Conservation (phyloP, 2,797 vertebrate species). For the Parambassis ranga region DNA sequence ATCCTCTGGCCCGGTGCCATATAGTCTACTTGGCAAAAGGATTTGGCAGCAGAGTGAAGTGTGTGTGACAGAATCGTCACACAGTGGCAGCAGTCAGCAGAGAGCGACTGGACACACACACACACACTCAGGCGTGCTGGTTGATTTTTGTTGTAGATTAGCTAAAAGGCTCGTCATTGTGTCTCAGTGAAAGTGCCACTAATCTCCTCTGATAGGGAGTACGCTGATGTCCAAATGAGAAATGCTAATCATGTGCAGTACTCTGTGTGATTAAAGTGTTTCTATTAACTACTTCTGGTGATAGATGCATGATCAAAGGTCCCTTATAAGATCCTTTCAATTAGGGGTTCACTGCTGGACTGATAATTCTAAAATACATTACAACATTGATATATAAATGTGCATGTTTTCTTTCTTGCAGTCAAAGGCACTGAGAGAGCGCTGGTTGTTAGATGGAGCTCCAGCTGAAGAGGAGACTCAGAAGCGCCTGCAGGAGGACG, state of each 20-base stretch:
- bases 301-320: conserved; percentile 13
- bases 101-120: conserved; percentile 1
- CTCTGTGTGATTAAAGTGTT: not conserved
- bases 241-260: not conserved
- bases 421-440: conserved; percentile 94
- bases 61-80: conserved; percentile 37
- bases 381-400: too few relatives aligned
- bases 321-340: not conserved
- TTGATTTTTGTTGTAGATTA: conserved; percentile 22
- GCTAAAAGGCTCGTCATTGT: conserved; percentile 5
- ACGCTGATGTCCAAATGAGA: not conserved
- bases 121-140: too few relatives aligned
- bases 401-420: conserved; percentile 48
- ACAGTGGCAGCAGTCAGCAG: conserved; percentile 37
- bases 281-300: conserved; percentile 21
- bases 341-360: too few relatives aligned
- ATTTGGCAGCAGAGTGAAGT: conserved; percentile 34
- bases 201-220: conserved; percentile 21
- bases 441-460: conserved; percentile 94
- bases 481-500: conserved; percentile 90
- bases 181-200: conserved; percentile 13
- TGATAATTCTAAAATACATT: too few relatives aligned
- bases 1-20: conserved; percentile 54
- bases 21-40: conserved; percentile 49
- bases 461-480: conserved; percentile 90